A percentile compares a stretch with the other conserved stretches of the same genome.
Evolutionary conservation across 2,888 invertebrate species (phyloP).

Genomic region (Galerucella nymphaeae): DNA sequence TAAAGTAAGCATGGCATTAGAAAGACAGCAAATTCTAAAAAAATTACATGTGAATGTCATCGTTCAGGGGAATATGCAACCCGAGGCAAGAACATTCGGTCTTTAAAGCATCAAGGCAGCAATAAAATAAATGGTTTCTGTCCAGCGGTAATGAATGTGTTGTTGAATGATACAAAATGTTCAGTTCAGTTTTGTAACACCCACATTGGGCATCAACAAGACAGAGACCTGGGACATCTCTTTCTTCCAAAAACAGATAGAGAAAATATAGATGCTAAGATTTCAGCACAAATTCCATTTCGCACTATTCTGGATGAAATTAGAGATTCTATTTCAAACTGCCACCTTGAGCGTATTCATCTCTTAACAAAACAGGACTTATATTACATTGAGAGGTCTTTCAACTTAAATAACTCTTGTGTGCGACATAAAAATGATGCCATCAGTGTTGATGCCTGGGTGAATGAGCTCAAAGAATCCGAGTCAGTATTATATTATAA

Average conservation of each 20-base stretch:
- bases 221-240: background rate
- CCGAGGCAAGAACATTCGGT: background rate
- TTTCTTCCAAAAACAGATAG: background rate
- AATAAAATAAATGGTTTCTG: conserved; percentile 11
- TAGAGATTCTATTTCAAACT: background rate
- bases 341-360: background rate
- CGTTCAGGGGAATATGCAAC: background rate
- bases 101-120: background rate
- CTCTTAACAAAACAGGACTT: background rate
- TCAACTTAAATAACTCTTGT: no score
- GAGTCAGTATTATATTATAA: conserved; percentile 20
- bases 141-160: background rate
- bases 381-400: background rate
- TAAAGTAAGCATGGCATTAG: no score
- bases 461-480: conserved; percentile 14
- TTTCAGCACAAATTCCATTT: conserved; percentile 15
- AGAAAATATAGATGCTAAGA: background rate
- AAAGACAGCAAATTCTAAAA: no score
- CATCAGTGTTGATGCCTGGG: no score
- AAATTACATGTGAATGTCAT: no score
- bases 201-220: conserved; percentile 14
- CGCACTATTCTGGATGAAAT: conserved; percentile 7
- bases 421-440: background rate
- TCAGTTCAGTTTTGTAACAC: background rate
- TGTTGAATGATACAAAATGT: background rate